Base-by-base conservation (phyloP, 2,888 invertebrate species). In the Microplitis deprimator region DNA sequence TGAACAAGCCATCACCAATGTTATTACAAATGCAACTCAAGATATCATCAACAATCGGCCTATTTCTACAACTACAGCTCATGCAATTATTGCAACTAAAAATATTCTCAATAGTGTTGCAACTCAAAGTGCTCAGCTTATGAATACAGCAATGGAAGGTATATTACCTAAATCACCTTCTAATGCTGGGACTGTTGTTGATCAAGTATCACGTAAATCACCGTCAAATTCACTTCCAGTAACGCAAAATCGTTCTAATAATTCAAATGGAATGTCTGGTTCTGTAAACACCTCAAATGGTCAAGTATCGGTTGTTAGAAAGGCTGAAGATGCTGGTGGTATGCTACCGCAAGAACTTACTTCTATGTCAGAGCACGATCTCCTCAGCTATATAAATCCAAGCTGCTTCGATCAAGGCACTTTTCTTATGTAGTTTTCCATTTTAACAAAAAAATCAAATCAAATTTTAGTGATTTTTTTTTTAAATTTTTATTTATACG, bases 311-410 rank as follows among this genome's bases (percentile, higher is more conserved):
- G 91, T 91, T 83, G 91, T 91, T 86, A 92, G 93, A 89, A 91
- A 89, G 81, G 84, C 87, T 75, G 89, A 89, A 50, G 87, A 89
- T 41, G 83, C 83, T 29, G 84, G 82, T 13, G 83, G 82, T 62
- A 93, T 93, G 92, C 92, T 93, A 90, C 94, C 92, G 73, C 94
- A 94, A 87, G 93, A 95, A 68, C 92, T 96, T 83, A 94, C 95
- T 8, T 93, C 94, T 85, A 95, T 97, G 94, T 95, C 95, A 81
- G 96, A 96, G 89, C 95, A 95, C 90, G 96, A 97, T 91, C 92
- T 97, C 83, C 93, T 97, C 83, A 96, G 95, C 89, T 96, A 96
- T 90, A 96, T 97, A 83, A 96, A 96, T 91, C 95, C 96, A 72
- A 95, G 94, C 91, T 95, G 96, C 89, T 96, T 97, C 90, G 96